phyloP scores from a whole-genome alignment of 2,797 vertebrate species.

The Pseudomugil tenellus region DNA sequence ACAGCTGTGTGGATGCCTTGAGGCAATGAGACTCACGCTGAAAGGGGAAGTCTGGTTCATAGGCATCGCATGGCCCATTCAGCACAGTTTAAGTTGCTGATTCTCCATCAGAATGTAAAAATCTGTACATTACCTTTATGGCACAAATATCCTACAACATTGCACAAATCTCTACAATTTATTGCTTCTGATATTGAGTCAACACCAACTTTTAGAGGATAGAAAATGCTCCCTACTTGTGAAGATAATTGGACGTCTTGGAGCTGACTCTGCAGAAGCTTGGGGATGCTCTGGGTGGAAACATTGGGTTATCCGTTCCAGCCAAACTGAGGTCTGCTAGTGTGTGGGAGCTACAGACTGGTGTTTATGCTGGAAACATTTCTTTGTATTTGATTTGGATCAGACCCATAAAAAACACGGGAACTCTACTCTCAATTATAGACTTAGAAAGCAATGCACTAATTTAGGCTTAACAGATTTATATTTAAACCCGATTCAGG shows the following conservation, averaged over 20 bases:
- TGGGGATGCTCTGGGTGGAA: slow-evolving; percentile 45
- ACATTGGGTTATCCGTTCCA: slow-evolving; percentile 40
- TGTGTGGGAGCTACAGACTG: slow-evolving; percentile 56
- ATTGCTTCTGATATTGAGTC: neutral
- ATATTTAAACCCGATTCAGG: slow-evolving; percentile 60
- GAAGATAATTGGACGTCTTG: slow-evolving; percentile 14
- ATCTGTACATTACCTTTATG: neutral
- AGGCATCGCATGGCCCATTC: slow-evolving; percentile 27
- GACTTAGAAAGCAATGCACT: slow-evolving; percentile 56
- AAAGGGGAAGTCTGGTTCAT: slow-evolving; percentile 49
- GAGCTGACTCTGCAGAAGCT: slow-evolving; percentile 10
- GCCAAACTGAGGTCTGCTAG: slow-evolving; percentile 43
- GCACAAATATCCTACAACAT: neutral
- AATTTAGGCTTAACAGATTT: slow-evolving; percentile 54
- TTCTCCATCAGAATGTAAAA: slow-evolving; percentile 8
- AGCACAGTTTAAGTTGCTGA: slow-evolving; percentile 12
- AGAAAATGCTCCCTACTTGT: slow-evolving; percentile 2
- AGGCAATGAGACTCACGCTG: slow-evolving; percentile 53
- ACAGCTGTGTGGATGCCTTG: slow-evolving; percentile 60
- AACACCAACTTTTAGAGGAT: neutral
- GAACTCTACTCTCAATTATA: slow-evolving; percentile 67
- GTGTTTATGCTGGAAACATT: slow-evolving; percentile 74
- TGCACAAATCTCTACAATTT: neutral
- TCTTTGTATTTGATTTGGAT: slow-evolving; percentile 72
- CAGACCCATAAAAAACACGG: slow-evolving; percentile 63